Evolutionary conservation across 2,113 vertebrate genomes (phyloP).

Genomic region (Aphyosemion australe): DNA sequence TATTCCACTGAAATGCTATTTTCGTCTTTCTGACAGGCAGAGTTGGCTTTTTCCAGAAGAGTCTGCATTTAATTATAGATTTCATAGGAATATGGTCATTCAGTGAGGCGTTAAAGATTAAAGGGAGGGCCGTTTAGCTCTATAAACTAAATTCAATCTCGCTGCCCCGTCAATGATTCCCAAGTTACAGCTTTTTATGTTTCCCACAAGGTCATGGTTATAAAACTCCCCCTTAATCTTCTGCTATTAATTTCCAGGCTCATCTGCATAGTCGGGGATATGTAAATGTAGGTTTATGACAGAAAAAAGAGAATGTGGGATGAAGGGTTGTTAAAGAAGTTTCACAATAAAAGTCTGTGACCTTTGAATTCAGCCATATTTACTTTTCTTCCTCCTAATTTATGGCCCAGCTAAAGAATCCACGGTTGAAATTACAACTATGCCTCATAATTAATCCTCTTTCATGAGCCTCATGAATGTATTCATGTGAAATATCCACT

Average conservation of each 20-base stretch:
- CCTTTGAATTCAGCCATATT: conserved; percentile 47
- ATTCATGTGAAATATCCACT: conserved; percentile 28
- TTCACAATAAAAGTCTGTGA: conserved; percentile 36
- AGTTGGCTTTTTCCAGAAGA: conserved; percentile 13
- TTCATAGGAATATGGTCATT: conserved; percentile 49
- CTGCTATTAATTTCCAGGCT: conserved; percentile 48
- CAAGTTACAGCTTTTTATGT: conserved; percentile 36
- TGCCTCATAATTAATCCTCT: conserved; percentile 13
- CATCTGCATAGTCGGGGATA: conserved; percentile 62
- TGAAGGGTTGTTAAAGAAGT: conserved; percentile 46
- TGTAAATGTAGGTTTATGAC: conserved; percentile 65
- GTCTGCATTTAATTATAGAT: conserved; percentile 42
- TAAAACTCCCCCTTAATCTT: conserved; percentile 61
- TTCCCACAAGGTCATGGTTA: conserved; percentile 57
- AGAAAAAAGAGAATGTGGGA: conserved; percentile 44
- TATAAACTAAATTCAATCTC: conserved; percentile 66
- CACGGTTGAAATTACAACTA: neutral
- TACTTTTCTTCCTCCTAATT: conserved; percentile 29
- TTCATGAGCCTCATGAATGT: conserved; percentile 23
- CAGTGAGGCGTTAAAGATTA: conserved; percentile 39
- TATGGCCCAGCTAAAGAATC: neutral
- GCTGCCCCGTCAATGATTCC: conserved; percentile 27
- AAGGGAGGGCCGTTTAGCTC: conserved; percentile 42
- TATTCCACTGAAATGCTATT: neutral
- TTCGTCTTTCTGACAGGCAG: neutral